These are phyloP conservation scores for Drosophila gaucha DNA, from an alignment of 2,888 invertebrate genomes.

Conservation along the genomic window DNA sequence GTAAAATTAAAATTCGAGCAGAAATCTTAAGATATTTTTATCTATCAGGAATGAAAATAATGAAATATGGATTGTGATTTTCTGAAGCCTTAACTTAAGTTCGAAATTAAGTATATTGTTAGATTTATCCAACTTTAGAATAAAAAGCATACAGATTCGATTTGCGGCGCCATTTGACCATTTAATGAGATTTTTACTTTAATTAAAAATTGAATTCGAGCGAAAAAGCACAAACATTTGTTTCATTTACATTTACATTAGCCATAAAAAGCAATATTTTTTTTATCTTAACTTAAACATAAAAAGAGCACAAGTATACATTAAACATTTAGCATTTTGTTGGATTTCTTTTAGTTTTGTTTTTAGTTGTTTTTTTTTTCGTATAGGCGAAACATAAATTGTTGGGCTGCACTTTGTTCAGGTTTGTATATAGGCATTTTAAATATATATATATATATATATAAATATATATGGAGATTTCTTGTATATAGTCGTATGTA, in stretches of 20 bases:
- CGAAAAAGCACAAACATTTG: conserved; percentile 46
- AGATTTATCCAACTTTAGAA: conserved; percentile 10
- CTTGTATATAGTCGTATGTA: conserved; percentile 58
- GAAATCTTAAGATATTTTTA: too few relatives aligned
- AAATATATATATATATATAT: conserved; percentile 28
- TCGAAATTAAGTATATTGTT: neutral
- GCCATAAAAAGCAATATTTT: conserved; percentile 48
- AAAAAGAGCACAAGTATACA: conserved; percentile 58
- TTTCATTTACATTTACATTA: conserved; percentile 42
- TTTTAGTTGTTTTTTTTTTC: conserved; percentile 8
- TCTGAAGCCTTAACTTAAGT: neutral
- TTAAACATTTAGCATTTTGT: conserved; percentile 50
- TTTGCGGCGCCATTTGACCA: conserved; percentile 1
- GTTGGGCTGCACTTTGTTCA: conserved; percentile 58
- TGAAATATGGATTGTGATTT: neutral
- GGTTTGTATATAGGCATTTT: conserved; percentile 54
- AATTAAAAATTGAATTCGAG: conserved; percentile 44
- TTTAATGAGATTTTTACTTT: conserved; percentile 31
- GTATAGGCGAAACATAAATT: conserved; percentile 42
- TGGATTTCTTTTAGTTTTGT: conserved; percentile 17
- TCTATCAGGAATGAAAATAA: neutral
- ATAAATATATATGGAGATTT: conserved; percentile 54
- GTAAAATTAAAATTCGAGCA: too few relatives aligned
- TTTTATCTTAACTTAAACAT: conserved; percentile 51
- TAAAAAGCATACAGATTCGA: conserved; percentile 1